A percentile compares a stretch with the other conserved stretches of the same genome.
These are phyloP conservation scores for Philaenus spumarius DNA, from an alignment of 1,140 invertebrate genomes.

Conservation along the genomic window DNA sequence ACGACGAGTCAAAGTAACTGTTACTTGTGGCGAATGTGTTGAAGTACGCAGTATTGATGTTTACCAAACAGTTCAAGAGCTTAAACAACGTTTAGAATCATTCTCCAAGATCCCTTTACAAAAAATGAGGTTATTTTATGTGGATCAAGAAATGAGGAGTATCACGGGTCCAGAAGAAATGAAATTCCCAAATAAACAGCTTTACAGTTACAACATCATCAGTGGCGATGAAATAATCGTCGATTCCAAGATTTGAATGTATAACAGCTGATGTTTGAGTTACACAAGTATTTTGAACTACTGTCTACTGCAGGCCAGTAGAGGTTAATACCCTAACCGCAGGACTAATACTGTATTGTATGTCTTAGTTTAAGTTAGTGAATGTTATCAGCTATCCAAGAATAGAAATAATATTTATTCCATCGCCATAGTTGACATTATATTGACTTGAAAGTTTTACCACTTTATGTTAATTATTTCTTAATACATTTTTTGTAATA, in stretches of 20 bases:
- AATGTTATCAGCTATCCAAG: too few relatives aligned
- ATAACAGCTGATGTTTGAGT: too few relatives aligned
- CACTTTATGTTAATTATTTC: too few relatives aligned
- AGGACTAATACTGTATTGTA: too few relatives aligned
- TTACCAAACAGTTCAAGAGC: slow-evolving; percentile 51
- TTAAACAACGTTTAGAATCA: slow-evolving; percentile 70
- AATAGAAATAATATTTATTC: too few relatives aligned
- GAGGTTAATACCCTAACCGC: too few relatives aligned
- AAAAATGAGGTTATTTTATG: slow-evolving; percentile 80
- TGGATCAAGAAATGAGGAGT: slow-evolving; percentile 55
- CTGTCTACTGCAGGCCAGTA: too few relatives aligned
- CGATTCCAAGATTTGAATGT: slow-evolving; percentile 42
- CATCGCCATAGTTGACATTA: too few relatives aligned
- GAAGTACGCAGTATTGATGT: slow-evolving; percentile 47
- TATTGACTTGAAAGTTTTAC: too few relatives aligned
- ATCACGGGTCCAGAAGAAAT: slow-evolving; percentile 73
- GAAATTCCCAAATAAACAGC: slow-evolving; percentile 75
- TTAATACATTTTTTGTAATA: too few relatives aligned
- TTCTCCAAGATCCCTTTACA: slow-evolving; percentile 70
- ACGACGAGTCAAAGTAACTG: slow-evolving; percentile 75
- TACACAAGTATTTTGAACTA: too few relatives aligned
- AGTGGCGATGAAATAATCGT: slow-evolving; percentile 89
- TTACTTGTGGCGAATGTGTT: slow-evolving; percentile 63
- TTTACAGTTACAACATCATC: slow-evolving; percentile 86
- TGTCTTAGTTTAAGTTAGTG: too few relatives aligned